Evolutionary conservation across 2,113 vertebrate genomes (phyloP).

Genomic region (Hippocampus guttulatus): DNA sequence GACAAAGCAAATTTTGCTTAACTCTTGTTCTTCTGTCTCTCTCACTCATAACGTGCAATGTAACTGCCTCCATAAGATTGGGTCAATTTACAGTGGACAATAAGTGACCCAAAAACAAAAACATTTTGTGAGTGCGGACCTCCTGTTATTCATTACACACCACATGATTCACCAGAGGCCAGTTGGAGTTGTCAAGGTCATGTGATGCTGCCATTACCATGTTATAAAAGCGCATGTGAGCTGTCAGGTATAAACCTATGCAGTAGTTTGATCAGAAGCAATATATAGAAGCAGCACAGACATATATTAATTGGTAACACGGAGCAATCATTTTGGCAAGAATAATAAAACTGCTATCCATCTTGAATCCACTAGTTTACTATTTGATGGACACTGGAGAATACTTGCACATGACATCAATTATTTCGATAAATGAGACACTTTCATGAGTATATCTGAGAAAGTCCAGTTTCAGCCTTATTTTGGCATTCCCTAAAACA

Average conservation of each 20-base stretch:
- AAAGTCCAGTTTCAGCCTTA: background rate
- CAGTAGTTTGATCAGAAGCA: background rate
- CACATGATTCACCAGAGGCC: conserved; percentile 20
- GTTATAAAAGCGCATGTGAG: background rate
- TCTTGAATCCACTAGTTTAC: background rate
- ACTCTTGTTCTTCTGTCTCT: too few relatives aligned
- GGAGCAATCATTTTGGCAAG: background rate
- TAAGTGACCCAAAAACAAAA: background rate
- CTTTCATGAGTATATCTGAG: background rate
- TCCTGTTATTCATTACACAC: conserved; percentile 21
- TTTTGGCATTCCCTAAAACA: background rate
- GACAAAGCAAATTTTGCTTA: background rate
- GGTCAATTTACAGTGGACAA: background rate
- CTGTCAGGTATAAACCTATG: background rate
- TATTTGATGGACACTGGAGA: background rate
- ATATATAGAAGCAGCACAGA: background rate
- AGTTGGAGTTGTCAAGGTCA: conserved; percentile 10
- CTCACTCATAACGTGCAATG: background rate
- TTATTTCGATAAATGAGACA: background rate
- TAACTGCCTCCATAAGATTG: background rate
- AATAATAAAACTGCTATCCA: background rate
- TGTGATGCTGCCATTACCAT: background rate
- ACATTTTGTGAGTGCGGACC: background rate
- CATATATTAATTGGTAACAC: background rate
- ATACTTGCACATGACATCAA: background rate